Evolutionary conservation across 2,888 invertebrate genomes (phyloP), one percentile per base, ranked within the genome.

Genomic region (Periphyllus acericola): DNA sequence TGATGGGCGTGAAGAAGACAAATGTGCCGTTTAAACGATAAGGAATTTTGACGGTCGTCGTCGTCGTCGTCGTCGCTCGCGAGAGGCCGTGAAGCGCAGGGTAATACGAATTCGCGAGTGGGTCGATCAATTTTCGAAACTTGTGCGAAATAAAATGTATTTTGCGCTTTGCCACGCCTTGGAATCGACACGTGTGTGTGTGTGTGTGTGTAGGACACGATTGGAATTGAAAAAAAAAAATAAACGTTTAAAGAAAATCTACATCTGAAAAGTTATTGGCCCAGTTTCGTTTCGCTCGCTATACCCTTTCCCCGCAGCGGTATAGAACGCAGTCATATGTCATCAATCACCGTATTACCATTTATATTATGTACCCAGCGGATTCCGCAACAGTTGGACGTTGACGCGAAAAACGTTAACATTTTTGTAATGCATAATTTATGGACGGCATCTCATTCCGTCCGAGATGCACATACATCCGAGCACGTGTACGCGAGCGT

Each of bases 301-400:
- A 11, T 46, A 46, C 25, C 25, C 21, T 21, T 19, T 36, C 36
- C 74, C 25, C 25, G 8, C 74, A 17, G 32, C 36, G 9, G 21
- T 25, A 8, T 0, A 0, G 32, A 34, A 68, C 21, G 29, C 29
- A 32, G 17, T 36, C 34, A 36, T 29, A 29, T 29, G 32, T 71
- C 82, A 71, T 82, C 71, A 82, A 82, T 82, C 82, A 52, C 71
- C 17, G 29, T 32, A 52, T 82, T 82, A 82, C 82, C 82, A 82
- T 82, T 82, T 82, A 66, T 68, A 80, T 80, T 80, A 80, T 36
- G 80, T 46, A 29, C 60, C 60, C 71, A 3, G 32, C 71, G 25
- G 52, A 71, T 82, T 82, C 71, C 82, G 71, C 82, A 71, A 82
- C 71, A 82, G 52, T 71, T 82, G 32, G 8, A 40, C 19, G 19